A percentile compares a stretch with the other conserved stretches of the same genome.
Evolutionary conservation across 2,888 invertebrate genomes (phyloP).

Genomic region (Acrobeloides nanus): DNA sequence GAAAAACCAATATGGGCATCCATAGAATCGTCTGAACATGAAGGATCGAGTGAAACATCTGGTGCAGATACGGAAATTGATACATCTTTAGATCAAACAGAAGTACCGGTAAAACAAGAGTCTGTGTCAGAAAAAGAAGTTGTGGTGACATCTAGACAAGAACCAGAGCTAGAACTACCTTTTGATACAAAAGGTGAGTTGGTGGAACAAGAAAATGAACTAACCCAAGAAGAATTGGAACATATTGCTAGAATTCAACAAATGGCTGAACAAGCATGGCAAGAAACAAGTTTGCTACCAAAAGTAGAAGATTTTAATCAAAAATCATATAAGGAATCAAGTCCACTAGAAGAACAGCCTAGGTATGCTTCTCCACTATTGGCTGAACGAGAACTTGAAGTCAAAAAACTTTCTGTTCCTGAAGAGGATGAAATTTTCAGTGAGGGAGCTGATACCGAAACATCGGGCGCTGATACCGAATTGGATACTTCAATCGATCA

Average conservation of each 20-base stretch:
- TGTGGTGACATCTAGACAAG: background rate
- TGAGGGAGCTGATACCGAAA: too few relatives aligned
- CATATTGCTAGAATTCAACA: slow-evolving; percentile 21
- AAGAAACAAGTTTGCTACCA: too few relatives aligned
- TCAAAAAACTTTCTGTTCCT: too few relatives aligned
- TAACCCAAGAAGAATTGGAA: slow-evolving; percentile 23
- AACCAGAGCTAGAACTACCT: slow-evolving; percentile 2
- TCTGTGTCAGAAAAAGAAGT: slow-evolving; percentile 4
- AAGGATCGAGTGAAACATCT: slow-evolving; percentile 16
- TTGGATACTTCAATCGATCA: too few relatives aligned
- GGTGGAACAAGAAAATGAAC: background rate
- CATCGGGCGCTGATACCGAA: too few relatives aligned
- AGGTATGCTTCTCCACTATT: background rate
- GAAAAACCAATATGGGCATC: too few relatives aligned
- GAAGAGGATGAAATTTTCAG: too few relatives aligned
- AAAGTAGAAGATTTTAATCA: too few relatives aligned
- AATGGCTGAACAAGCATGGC: slow-evolving; percentile 17
- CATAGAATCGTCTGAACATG: too few relatives aligned
- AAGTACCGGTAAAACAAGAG: background rate
- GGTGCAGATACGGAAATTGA: slow-evolving; percentile 17
- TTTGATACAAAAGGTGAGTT: background rate
- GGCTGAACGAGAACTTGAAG: too few relatives aligned
- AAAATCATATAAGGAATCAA: too few relatives aligned
- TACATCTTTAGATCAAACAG: background rate
- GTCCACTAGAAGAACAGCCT: background rate